phyloP scores from a whole-genome alignment of 2,888 invertebrate species.

The Germaria angustata region DNA sequence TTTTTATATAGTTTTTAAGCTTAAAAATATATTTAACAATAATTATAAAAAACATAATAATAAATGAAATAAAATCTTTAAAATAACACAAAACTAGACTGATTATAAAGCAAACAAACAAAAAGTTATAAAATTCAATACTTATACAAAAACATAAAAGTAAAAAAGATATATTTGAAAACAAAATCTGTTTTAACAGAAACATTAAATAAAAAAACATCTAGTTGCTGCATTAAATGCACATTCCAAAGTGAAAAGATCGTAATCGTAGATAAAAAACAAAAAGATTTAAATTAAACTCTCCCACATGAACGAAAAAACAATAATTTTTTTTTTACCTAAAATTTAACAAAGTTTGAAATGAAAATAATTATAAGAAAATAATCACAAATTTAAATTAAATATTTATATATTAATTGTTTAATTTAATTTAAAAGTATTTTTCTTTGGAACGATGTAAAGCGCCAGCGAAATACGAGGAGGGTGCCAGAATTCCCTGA shows the following conservation, averaged over 20 bases:
- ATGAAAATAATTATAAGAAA: conserved; percentile 4
- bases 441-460: neutral
- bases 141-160: conserved; percentile 18
- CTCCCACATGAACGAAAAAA: conserved; percentile 29
- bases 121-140: conserved; percentile 36
- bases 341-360: neutral
- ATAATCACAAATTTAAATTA: conserved; percentile 61
- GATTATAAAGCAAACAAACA: conserved; percentile 61
- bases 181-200: conserved; percentile 15
- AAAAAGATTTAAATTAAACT: conserved; percentile 14
- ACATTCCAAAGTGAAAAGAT: conserved; percentile 59
- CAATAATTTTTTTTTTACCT: conserved; percentile 5
- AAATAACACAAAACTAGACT: conserved; percentile 68
- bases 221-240: conserved; percentile 55
- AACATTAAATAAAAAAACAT: conserved; percentile 27
- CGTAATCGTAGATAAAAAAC: conserved; percentile 10
- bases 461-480: neutral
- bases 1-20: conserved; percentile 66
- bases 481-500: neutral
- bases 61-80: conserved; percentile 44
- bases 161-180: conserved; percentile 19
- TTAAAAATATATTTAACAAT: conserved; percentile 53
- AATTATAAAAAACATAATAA: conserved; percentile 41
- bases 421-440: neutral
- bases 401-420: conserved; percentile 25